phyloP scores from a whole-genome alignment of 92 coral and sea anemone species.

The Siderastrea radians region DNA sequence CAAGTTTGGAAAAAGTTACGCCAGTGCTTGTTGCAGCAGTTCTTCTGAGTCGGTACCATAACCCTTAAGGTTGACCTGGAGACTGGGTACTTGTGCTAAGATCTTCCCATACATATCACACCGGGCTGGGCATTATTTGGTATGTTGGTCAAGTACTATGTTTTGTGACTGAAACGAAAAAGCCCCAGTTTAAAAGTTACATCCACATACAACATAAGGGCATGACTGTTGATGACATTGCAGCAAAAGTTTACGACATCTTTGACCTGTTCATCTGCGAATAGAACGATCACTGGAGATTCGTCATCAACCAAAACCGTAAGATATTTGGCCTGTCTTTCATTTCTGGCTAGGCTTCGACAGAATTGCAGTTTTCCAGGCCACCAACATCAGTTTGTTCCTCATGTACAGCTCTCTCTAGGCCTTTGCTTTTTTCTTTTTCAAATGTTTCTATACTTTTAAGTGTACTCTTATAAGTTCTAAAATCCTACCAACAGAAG shows the following conservation, averaged over 20 bases:
- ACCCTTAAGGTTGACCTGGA: slow-evolving; percentile 28
- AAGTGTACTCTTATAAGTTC: slow-evolving; percentile 54
- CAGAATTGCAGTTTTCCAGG: slow-evolving; percentile 41
- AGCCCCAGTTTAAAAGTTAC: slow-evolving; percentile 68
- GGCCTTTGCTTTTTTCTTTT: not conserved
- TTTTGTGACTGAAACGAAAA: slow-evolving; percentile 51
- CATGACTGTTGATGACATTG: slow-evolving; percentile 34
- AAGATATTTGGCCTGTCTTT: slow-evolving; percentile 51
- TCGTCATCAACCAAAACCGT: slow-evolving; percentile 52
- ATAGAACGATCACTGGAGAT: slow-evolving; percentile 63
- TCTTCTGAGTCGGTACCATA: slow-evolving; percentile 43
- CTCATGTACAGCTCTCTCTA: slow-evolving; percentile 47
- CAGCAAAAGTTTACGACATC: slow-evolving; percentile 70
- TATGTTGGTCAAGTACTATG: slow-evolving; percentile 1
- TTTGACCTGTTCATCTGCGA: slow-evolving; percentile 61
- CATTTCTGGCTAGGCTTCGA: slow-evolving; percentile 43
- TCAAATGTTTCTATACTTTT: not conserved
- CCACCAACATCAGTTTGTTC: slow-evolving; percentile 55
- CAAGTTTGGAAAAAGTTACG: slow-evolving; percentile 32
- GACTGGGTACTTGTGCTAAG: slow-evolving; percentile 33
- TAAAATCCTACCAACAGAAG: too few relatives aligned
- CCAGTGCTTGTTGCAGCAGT: slow-evolving; percentile 41
- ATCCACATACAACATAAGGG: slow-evolving; percentile 47
- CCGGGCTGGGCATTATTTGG: slow-evolving; percentile 44
- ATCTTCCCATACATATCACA: slow-evolving; percentile 48